Evolutionary conservation across 1,140 invertebrate genomes (phyloP).

Genomic region (Cydia fagiglandana): DNA sequence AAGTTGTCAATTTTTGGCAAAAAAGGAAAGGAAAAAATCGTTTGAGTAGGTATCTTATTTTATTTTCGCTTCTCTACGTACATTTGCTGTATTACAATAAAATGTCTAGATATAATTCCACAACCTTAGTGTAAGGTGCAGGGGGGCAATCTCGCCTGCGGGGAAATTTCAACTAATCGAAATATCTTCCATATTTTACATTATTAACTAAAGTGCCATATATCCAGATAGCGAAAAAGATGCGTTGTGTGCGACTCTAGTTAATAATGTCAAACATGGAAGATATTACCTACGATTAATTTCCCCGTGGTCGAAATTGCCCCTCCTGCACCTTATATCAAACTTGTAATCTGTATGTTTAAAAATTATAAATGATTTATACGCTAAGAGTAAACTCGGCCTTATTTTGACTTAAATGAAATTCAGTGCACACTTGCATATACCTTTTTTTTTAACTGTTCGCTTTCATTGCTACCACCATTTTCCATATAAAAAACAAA

Average conservation of each 20-base stretch:
- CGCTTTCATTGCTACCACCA: neutral
- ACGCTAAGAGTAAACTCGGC: neutral
- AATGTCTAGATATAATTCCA: constrained; percentile 1
- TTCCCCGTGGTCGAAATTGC: too few species aligned
- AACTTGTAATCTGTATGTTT: neutral
- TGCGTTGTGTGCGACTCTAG: too few species aligned
- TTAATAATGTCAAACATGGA: too few species aligned
- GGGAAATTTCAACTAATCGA: too few species aligned
- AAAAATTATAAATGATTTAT: neutral
- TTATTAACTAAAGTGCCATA: too few species aligned
- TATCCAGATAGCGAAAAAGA: too few species aligned
- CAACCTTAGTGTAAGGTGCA: neutral
- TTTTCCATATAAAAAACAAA: constrained; percentile 8
- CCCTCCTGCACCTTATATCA: neutral
- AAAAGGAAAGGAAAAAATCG: neutral
- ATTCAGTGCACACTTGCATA: neutral
- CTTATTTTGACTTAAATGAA: neutral
- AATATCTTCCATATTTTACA: too few species aligned
- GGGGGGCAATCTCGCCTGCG: too few species aligned
- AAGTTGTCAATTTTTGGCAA: neutral
- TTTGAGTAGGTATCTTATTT: neutral
- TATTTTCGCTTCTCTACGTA: neutral
- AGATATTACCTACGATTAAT: too few species aligned
- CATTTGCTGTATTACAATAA: neutral
- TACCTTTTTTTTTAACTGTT: neutral